Evolutionary conservation across 2,888 invertebrate species (phyloP).

Genomic region (Lithophane ornitopus): DNA sequence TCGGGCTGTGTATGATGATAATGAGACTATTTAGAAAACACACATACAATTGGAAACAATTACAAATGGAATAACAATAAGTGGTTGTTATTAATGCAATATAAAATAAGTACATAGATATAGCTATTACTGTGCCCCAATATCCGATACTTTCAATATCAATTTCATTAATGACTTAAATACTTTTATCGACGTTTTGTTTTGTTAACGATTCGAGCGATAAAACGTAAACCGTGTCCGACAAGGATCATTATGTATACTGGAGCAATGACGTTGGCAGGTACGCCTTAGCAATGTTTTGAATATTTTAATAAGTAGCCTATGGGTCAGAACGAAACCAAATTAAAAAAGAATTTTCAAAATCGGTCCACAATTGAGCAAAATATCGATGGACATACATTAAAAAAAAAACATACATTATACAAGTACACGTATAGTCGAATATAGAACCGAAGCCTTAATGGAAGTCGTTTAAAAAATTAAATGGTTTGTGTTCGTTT

Average conservation of each 20-base stretch:
- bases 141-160: slow-evolving; percentile 14
- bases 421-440: too few species aligned
- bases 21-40: neutral
- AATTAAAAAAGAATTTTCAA: too few species aligned
- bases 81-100: too few species aligned
- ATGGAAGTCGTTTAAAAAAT: too few species aligned
- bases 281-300: slow-evolving; percentile 5
- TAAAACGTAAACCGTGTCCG: slow-evolving; percentile 11
- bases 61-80: neutral
- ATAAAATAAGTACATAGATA: neutral
- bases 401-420: too few species aligned
- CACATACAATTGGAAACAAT: too few species aligned
- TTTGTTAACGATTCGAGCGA: slow-evolving; percentile 10
- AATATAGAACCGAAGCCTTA: too few species aligned
- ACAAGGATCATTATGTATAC: slow-evolving; percentile 10
- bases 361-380: too few species aligned
- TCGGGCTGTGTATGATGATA: too few species aligned
- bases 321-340: neutral
- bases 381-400: too few species aligned
- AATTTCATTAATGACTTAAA: slow-evolving; percentile 25
- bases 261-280: neutral
- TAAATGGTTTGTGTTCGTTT: too few species aligned
- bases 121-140: neutral
- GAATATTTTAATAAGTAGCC: neutral
- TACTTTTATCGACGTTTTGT: slow-evolving; percentile 24